Percentiles rank a stretch among this genome's conserved stretches.
These are phyloP conservation scores for Sisyra terminalis DNA, from an alignment of 2,888 invertebrate genomes.

Conservation along the genomic window DNA sequence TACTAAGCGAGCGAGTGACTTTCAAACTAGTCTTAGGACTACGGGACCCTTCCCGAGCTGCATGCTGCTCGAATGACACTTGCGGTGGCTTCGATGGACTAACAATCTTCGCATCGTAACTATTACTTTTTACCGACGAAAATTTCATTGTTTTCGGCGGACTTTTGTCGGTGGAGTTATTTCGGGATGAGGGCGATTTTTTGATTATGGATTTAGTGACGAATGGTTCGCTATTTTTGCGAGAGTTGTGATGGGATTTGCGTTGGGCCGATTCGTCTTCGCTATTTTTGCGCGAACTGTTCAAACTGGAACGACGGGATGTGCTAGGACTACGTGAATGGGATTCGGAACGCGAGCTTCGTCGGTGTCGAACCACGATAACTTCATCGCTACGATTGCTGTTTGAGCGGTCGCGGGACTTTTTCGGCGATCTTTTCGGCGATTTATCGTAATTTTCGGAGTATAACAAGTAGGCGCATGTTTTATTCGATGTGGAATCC, in stretches of 20 bases:
- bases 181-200: slow-evolving; percentile 7
- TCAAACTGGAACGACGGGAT: slow-evolving; percentile 21
- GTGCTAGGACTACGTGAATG: slow-evolving; percentile 10
- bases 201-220: slow-evolving; percentile 4
- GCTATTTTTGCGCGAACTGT: slow-evolving; percentile 12
- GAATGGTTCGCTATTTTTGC: slow-evolving; percentile 5
- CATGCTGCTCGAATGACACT: slow-evolving; percentile 20
- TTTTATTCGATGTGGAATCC: slow-evolving; percentile 1
- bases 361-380: slow-evolving; percentile 6
- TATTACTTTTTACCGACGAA: slow-evolving; percentile 7
- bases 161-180: slow-evolving; percentile 8
- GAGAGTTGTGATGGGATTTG: slow-evolving; percentile 3
- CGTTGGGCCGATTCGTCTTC: slow-evolving; percentile 4
- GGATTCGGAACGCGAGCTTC: slow-evolving; percentile 6
- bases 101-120: slow-evolving; percentile 6
- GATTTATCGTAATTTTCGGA: slow-evolving; percentile 2
- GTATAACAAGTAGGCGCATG: not conserved
- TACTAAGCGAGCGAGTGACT: slow-evolving; percentile 38
- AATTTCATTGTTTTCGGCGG: slow-evolving; percentile 7
- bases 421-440: slow-evolving; percentile 21
- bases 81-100: slow-evolving; percentile 7
- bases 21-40: slow-evolving; percentile 27
- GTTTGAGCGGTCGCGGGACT: slow-evolving; percentile 14
- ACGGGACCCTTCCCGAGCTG: slow-evolving; percentile 19
- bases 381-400: slow-evolving; percentile 13